Evolutionary conservation across 2,113 vertebrate species (phyloP).

Genomic region (Recurvirostra avosetta): DNA sequence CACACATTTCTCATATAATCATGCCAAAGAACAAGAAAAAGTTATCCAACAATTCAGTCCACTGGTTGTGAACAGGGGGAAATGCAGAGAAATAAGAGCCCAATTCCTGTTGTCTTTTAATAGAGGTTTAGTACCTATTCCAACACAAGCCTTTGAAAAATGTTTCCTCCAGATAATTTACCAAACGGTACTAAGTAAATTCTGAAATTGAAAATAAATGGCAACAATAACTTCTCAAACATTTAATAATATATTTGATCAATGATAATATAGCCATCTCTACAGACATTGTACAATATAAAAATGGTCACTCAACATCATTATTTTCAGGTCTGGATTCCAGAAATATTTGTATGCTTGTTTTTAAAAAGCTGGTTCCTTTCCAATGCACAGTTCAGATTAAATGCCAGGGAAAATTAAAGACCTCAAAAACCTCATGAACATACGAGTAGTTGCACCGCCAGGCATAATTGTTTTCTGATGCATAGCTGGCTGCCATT

Average conservation of each 20-base stretch:
- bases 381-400: not conserved
- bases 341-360: not conserved
- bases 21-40: not conserved
- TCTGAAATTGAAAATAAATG: not conserved
- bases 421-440: constrained; percentile 5
- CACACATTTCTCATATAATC: not conserved
- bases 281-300: not conserved
- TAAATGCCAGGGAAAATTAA: constrained; percentile 28
- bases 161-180: not conserved
- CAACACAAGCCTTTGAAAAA: not conserved
- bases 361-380: not conserved
- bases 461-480: constrained; percentile 41
- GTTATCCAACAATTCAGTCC: not conserved
- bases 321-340: not conserved
- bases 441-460: not conserved
- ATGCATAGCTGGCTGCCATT: constrained; percentile 50
- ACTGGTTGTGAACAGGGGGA: not conserved
- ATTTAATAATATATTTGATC: not conserved
- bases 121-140: not conserved
- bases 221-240: not conserved
- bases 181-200: not conserved
- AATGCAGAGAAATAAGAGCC: not conserved
- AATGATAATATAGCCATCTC: not conserved
- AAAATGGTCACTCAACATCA: not conserved
- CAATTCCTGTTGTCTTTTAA: not conserved